Conservation (phyloP, 2,888 invertebrate species). For the Sturmia bella region DNA sequence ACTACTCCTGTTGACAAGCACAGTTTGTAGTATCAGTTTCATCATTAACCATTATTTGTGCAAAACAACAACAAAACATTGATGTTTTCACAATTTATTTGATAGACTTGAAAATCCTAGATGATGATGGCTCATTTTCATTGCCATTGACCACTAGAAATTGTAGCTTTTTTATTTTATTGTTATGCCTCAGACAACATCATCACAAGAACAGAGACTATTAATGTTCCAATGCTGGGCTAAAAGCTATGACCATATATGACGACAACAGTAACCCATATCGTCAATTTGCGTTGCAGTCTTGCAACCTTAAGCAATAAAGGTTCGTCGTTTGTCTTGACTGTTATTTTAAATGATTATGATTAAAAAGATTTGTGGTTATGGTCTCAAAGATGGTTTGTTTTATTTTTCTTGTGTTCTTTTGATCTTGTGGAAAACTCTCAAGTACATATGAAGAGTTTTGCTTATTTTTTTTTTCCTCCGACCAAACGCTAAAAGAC, state of each 20-base stretch:
- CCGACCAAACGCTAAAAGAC: constrained; percentile 7
- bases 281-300: constrained; percentile 18
- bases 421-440: constrained; percentile 55
- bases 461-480: constrained; percentile 1
- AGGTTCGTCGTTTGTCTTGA: constrained; percentile 59
- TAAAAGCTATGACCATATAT: constrained; percentile 33
- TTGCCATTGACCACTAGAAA: constrained; percentile 62
- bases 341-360: constrained; percentile 68
- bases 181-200: constrained; percentile 9
- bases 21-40: constrained; percentile 68
- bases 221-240: constrained; percentile 1
- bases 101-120: constrained; percentile 18
- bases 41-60: constrained; percentile 58
- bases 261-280: constrained; percentile 53
- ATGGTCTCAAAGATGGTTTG: constrained; percentile 37
- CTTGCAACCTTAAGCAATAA: constrained; percentile 50
- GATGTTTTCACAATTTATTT: constrained; percentile 24
- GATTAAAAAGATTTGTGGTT: constrained; percentile 70
- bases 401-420: constrained; percentile 15
- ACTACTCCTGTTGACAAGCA: constrained; percentile 69
- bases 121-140: constrained; percentile 60
- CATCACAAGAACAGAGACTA: neutral
- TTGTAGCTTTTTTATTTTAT: constrained; percentile 18
- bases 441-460: constrained; percentile 14
- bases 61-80: neutral